phyloP scores from a whole-genome alignment of 2,888 invertebrate species.

The Lordiphosa fenestrarum region DNA sequence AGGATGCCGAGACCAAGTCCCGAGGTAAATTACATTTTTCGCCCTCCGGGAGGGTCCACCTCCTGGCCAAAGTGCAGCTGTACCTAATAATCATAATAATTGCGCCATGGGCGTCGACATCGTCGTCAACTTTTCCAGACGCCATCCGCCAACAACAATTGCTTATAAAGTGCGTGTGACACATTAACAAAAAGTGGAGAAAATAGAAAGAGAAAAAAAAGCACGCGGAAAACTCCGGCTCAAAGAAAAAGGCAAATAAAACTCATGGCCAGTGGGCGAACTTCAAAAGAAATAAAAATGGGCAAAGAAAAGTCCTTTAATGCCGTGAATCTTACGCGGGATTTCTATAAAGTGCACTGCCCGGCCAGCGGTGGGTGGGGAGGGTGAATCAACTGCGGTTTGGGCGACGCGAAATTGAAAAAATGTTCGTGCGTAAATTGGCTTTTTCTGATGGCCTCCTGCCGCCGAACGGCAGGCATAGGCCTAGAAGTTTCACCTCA shows the following conservation, averaged over 20 bases:
- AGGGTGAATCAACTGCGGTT: slow-evolving; percentile 50
- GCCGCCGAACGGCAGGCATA: slow-evolving; percentile 19
- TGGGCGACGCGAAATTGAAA: slow-evolving; percentile 59
- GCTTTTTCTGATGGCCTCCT: slow-evolving; percentile 39
- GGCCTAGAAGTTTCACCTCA: slow-evolving; percentile 50
- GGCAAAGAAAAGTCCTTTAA: slow-evolving; percentile 65
- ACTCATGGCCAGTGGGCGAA: slow-evolving; percentile 53
- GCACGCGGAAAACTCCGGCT: slow-evolving; percentile 52
- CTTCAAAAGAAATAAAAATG: slow-evolving; percentile 69
- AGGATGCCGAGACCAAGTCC: slow-evolving; percentile 11
- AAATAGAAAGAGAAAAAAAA: slow-evolving; percentile 23
- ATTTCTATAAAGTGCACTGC: slow-evolving; percentile 63
- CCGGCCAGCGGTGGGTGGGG: not conserved
- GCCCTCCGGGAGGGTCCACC: slow-evolving; percentile 38
- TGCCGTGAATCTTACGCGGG: slow-evolving; percentile 71
- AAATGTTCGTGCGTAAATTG: slow-evolving; percentile 76
- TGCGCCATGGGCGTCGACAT: slow-evolving; percentile 67
- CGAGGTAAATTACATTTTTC: slow-evolving; percentile 73
- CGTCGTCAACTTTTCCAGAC: slow-evolving; percentile 71
- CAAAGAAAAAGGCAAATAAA: slow-evolving; percentile 61
- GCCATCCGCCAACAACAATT: slow-evolving; percentile 65
- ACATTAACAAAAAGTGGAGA: slow-evolving; percentile 67
- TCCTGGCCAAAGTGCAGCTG: slow-evolving; percentile 63
- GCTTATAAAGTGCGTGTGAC: slow-evolving; percentile 77
- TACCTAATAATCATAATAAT: slow-evolving; percentile 75